phyloP scores from a whole-genome alignment of 2,113 vertebrate genomes.

The Egretta garzetta region DNA sequence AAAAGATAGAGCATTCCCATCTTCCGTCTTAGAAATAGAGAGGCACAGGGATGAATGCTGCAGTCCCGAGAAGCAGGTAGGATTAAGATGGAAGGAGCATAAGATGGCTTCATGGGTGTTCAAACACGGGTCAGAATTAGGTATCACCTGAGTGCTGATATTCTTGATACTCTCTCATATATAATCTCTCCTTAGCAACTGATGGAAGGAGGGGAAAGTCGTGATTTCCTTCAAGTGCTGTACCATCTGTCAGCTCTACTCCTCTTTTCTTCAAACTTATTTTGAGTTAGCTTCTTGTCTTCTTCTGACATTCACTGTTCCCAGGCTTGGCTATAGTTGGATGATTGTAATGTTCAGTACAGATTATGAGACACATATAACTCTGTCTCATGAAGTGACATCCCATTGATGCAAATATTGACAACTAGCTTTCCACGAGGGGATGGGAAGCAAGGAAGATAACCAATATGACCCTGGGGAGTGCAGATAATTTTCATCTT shows the following conservation, averaged over 20 bases:
- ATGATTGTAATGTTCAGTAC: not conserved
- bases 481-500: not conserved
- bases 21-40: not conserved
- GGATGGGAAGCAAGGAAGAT: not conserved
- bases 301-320: not conserved
- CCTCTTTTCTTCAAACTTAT: conserved; percentile 14
- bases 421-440: not conserved
- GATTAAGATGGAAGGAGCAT: not conserved
- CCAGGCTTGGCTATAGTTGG: not conserved
- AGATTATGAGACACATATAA: not conserved
- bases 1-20: not conserved
- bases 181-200: conserved; percentile 49
- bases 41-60: not conserved
- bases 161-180: not conserved
- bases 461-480: not conserved
- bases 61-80: not conserved
- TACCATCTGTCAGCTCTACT: conserved; percentile 41
- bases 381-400: not conserved
- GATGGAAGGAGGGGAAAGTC: conserved; percentile 23
- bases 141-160: not conserved
- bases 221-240: conserved; percentile 46
- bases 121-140: not conserved
- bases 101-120: not conserved
- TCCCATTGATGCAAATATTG: not conserved
- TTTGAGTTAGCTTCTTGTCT: conserved; percentile 22